Evolutionary conservation across 1,140 invertebrate species (phyloP), one percentile per base, ranked within the genome.

Genomic region (Pachyrhynchus sulphureomaculatus): DNA sequence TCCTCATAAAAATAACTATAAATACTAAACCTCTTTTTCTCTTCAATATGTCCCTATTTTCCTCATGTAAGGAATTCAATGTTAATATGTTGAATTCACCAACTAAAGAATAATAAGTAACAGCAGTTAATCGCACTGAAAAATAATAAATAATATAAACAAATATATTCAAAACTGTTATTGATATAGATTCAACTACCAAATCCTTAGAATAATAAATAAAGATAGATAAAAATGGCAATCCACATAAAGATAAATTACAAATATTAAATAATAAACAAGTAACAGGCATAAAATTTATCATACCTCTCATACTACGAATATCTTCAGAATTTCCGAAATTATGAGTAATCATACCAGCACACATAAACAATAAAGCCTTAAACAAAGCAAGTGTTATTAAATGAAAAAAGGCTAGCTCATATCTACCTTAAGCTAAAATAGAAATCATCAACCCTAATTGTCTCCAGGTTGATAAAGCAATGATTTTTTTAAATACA

Each of bases 401-500:
- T 67, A 86, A 73, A 82, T 87, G 83, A 76, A 84, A 86, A 80
- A 83, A 86, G 64, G 79, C 75, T 67, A 84, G 76, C 65, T 76
- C 68, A 59, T 66, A 68, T 66, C 75, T 72, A 0, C 70, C 73
- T 69, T 82, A 71, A 6, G 75, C 73, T 70, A 85, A 78, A 75
- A 78, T 78, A 74, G 80, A 78, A 74, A 86, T 83, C 80, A 86
- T 86, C 74, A 87, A 78, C 0, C 84, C 82, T 76, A 88, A 79
- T 67, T 88, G 85, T 13, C 84, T 86, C 75, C 88, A 80, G 47
- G 86, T 88, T 6, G 86, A 88, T 63, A 86, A 78, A 74, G 85
- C 86, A 86, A 88, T 85, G 83, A 86, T 83, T 79, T 85, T 86
- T 75, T 85, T 85, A 70, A 86, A 80, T 80, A 87, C 82, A 81